Conservation (phyloP, 2,888 invertebrate genomes). For the Cantharis nigra region DNA sequence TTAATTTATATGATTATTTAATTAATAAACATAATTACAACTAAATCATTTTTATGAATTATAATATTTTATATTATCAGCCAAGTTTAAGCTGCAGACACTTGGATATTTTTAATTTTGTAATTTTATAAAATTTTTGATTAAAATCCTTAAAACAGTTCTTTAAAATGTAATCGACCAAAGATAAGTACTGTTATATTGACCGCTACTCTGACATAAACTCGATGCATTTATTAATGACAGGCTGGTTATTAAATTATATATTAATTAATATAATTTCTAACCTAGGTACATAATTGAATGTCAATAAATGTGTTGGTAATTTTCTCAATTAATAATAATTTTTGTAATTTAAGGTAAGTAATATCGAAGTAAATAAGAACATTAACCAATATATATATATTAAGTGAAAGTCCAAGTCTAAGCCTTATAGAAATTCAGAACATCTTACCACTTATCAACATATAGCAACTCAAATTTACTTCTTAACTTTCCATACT, state of each 20-base stretch:
- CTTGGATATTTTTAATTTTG: background rate
- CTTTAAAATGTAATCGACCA: background rate
- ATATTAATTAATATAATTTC: background rate
- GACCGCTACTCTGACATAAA: background rate
- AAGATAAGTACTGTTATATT: background rate
- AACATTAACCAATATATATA: background rate
- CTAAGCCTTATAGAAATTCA: background rate
- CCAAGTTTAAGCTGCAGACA: background rate
- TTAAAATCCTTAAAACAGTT: background rate
- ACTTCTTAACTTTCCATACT: slow-evolving; percentile 1
- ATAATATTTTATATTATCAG: no score
- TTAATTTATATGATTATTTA: background rate
- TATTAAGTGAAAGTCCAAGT: background rate
- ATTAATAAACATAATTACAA: background rate
- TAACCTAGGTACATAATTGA: background rate
- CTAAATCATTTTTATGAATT: no score
- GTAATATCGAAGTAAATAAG: background rate
- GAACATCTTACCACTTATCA: background rate
- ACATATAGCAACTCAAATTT: background rate
- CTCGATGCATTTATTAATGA: background rate
- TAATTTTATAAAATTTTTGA: background rate
- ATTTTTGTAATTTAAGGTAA: background rate
- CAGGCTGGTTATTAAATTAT: background rate
- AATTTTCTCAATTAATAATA: background rate
- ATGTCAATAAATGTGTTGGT: background rate